These are phyloP conservation scores for Dicyrtomina minuta DNA, from an alignment of 2,888 invertebrate genomes.

Conservation along the genomic window DNA sequence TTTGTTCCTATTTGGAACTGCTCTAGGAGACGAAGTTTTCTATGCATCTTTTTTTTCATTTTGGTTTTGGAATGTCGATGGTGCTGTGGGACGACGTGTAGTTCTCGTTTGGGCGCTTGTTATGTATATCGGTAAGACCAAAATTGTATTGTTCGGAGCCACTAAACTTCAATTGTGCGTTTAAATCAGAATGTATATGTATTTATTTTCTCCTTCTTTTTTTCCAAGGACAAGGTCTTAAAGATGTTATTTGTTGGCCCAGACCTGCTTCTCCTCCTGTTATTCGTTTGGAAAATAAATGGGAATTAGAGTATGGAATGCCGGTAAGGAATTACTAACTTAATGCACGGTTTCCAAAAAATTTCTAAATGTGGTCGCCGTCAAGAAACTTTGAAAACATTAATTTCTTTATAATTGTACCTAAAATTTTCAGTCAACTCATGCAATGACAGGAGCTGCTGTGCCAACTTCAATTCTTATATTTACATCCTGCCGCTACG, in stretches of 20 bases:
- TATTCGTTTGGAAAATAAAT: conserved; percentile 78
- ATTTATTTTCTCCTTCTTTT: conserved; percentile 19
- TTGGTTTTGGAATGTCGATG: conserved; percentile 93
- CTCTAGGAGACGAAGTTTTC: conserved; percentile 86
- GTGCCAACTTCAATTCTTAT: conserved; percentile 82
- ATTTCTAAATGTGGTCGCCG: too few species aligned
- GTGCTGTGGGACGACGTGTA: conserved; percentile 78
- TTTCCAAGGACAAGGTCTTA: conserved; percentile 75
- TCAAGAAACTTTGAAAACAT: too few species aligned
- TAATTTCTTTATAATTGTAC: too few species aligned
- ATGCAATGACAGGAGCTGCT: conserved; percentile 86
- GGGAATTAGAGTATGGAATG: conserved; percentile 91
- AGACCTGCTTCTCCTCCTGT: conserved; percentile 81
- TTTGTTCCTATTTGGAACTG: conserved; percentile 79
- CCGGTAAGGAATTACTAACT: conserved; percentile 81
- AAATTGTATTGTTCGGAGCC: background rate
- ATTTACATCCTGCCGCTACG: conserved; percentile 77
- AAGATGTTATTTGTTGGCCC: conserved; percentile 84
- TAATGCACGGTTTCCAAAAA: too few species aligned
- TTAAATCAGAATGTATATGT: background rate
- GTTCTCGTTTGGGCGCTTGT: conserved; percentile 78
- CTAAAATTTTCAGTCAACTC: conserved; percentile 80
- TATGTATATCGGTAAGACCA: conserved; percentile 75
- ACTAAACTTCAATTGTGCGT: background rate
- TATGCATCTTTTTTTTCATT: conserved; percentile 89